A percentile compares a stretch with the other conserved stretches of the same genome.
Conservation (phyloP, 2,888 invertebrate genomes). For the Phragmatobia fuliginosa region DNA sequence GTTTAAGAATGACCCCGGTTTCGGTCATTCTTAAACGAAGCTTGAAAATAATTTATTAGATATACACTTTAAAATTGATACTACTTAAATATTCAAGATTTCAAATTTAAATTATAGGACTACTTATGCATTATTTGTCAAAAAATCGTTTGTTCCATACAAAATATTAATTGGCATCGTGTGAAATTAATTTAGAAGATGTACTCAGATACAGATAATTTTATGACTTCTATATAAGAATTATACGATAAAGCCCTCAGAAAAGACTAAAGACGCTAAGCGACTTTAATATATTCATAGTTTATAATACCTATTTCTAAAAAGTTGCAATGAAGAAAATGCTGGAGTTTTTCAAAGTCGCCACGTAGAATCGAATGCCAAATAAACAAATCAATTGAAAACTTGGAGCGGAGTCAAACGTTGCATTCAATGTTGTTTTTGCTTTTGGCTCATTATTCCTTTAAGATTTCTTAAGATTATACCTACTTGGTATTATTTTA, state of each 20-base stretch:
- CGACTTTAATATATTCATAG: neutral
- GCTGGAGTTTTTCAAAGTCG: neutral
- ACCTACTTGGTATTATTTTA: neutral
- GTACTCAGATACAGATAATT: neutral
- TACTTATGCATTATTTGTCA: neutral
- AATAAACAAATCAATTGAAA: slow-evolving; percentile 13
- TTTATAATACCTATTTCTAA: neutral
- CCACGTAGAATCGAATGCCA: slow-evolving; percentile 13
- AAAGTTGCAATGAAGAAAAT: neutral
- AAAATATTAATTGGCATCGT: neutral
- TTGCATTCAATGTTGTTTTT: slow-evolving; percentile 13
- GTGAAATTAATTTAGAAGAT: neutral
- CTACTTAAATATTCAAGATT: neutral
- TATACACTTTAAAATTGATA: too few relatives aligned
- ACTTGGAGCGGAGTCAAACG: slow-evolving; percentile 16
- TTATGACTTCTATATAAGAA: neutral
- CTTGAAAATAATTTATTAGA: too few relatives aligned
- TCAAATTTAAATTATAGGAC: too few relatives aligned
- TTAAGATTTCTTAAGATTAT: neutral
- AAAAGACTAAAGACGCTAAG: neutral
- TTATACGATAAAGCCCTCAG: neutral
- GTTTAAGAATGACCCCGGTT: too few relatives aligned
- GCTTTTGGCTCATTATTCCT: slow-evolving; percentile 9
- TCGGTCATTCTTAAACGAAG: too few relatives aligned
- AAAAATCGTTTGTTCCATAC: neutral